Percentiles rank a stretch among this genome's conserved stretches.
Conservation (phyloP, 2,888 invertebrate species). For the Cantharis nigra region DNA sequence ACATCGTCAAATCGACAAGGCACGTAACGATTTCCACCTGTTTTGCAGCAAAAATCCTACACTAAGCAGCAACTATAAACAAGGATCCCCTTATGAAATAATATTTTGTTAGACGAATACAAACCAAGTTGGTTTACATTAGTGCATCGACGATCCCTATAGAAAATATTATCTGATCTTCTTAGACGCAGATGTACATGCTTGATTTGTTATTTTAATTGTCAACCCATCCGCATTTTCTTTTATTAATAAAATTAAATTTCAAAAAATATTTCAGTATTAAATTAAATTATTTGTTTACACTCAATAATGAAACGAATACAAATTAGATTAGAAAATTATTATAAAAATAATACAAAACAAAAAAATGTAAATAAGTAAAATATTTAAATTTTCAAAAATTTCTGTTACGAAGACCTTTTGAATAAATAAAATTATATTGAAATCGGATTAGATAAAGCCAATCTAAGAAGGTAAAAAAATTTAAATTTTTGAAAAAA, state of each 20-base stretch:
- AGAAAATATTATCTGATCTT: background rate
- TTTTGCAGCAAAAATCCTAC: background rate
- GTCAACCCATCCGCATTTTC: background rate
- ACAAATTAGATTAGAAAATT: too few relatives aligned
- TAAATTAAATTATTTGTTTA: too few relatives aligned
- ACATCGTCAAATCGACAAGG: background rate
- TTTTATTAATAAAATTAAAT: background rate
- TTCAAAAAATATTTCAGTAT: background rate
- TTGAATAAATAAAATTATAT: too few relatives aligned
- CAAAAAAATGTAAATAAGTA: too few relatives aligned
- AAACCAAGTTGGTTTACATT: background rate
- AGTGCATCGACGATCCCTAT: background rate
- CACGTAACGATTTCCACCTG: background rate
- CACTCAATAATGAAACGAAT: too few relatives aligned
- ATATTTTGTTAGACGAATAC: background rate
- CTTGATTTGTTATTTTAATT: background rate
- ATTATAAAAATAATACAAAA: too few relatives aligned
- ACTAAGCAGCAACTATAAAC: background rate
- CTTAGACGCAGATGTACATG: background rate
- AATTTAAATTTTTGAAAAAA: too few relatives aligned
- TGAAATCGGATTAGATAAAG: too few relatives aligned
- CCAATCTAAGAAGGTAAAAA: too few relatives aligned
- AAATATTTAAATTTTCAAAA: too few relatives aligned
- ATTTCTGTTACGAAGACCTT: too few relatives aligned
- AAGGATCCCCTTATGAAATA: background rate